Percentiles rank a stretch among this genome's conserved stretches.
Evolutionary conservation across 2,797 vertebrate species (phyloP).

Genomic region (Pampus argenteus): DNA sequence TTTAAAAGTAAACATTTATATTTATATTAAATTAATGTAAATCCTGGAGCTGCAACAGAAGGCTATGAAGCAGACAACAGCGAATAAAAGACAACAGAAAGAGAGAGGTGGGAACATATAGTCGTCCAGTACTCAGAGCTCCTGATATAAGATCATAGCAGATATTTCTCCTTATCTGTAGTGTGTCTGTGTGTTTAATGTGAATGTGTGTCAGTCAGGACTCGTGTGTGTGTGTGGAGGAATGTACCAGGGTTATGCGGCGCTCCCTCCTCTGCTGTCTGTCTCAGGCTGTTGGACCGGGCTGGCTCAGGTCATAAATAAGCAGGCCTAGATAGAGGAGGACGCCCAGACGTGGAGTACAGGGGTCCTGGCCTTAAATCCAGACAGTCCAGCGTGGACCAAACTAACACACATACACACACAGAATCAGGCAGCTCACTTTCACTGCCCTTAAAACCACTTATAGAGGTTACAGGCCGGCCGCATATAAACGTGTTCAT

Average conservation of each 20-base stretch:
- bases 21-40: no score
- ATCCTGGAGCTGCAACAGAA: slow-evolving; percentile 2
- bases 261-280: slow-evolving; percentile 48
- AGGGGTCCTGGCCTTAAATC: slow-evolving; percentile 59
- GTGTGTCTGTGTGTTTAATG: slow-evolving; percentile 34
- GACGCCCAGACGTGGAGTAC: slow-evolving; percentile 61
- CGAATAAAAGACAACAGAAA: slow-evolving; percentile 2
- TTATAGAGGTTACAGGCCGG: slow-evolving; percentile 63
- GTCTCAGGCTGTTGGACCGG: slow-evolving; percentile 57
- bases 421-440: slow-evolving; percentile 39
- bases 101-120: slow-evolving; percentile 17
- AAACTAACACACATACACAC: slow-evolving; percentile 43
- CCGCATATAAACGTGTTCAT: slow-evolving; percentile 55
- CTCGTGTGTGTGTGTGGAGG: slow-evolving; percentile 42
- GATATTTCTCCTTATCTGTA: slow-evolving; percentile 73
- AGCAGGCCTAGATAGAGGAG: slow-evolving; percentile 64
- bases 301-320: slow-evolving; percentile 76
- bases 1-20: no score
- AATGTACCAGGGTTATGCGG: slow-evolving; percentile 50
- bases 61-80: not conserved
- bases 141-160: slow-evolving; percentile 63
- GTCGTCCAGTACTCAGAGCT: slow-evolving; percentile 20
- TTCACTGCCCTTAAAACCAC: slow-evolving; percentile 57
- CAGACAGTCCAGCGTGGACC: slow-evolving; percentile 55
- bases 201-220: slow-evolving; percentile 50